Evolutionary conservation across 2,113 vertebrate genomes (phyloP), one percentile per base, ranked within the genome.

Genomic region (Eurystomus gularis): DNA sequence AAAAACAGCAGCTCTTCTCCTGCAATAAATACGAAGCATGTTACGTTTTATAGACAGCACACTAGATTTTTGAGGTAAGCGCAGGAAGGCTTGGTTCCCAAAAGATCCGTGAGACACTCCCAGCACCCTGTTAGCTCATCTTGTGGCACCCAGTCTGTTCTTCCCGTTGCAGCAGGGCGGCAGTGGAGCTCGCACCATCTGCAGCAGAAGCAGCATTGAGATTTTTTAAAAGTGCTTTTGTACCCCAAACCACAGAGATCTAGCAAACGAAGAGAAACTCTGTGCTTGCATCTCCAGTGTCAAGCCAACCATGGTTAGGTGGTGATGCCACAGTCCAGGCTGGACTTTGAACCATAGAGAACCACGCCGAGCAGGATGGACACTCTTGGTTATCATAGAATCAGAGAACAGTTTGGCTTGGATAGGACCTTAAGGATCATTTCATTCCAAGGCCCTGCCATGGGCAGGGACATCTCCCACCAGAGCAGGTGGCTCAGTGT

Each of bases 41-140:
- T 5, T 2, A 11, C 3, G 21, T 2, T 28, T 14, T 7, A 26
- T 31, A 5, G 1, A 8, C 24, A 42, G 69, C 61, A 42, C 14
- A 1, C 11, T 3, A 4, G 4, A 10, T 13, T 48, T 7, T 7
- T 39, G 3, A 17, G 20, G 54, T 4, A 20, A 11, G 4, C 62
- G 4, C 4, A 2, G 48, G 37, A 7, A 25, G 48, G 8, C 29
- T 35, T 5, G 18, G 44, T 33, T 21, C 16, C 66, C 57, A 29
- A 3, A 8, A 29, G 17, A 14, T 1, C 18, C 3, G 21, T 0
- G 3, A 33, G 60, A 28, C n/a, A 6, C 35, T 24, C 31, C 39
- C 21, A 21, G 62, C 46, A 13, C 39, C 2, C 33, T 3, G 7
- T 2, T 6, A 9, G 57, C 42, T 8, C 5, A 2, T 10, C 37